phyloP scores from a whole-genome alignment of 2,797 vertebrate species.

The Sarcophilus harrisii region DNA sequence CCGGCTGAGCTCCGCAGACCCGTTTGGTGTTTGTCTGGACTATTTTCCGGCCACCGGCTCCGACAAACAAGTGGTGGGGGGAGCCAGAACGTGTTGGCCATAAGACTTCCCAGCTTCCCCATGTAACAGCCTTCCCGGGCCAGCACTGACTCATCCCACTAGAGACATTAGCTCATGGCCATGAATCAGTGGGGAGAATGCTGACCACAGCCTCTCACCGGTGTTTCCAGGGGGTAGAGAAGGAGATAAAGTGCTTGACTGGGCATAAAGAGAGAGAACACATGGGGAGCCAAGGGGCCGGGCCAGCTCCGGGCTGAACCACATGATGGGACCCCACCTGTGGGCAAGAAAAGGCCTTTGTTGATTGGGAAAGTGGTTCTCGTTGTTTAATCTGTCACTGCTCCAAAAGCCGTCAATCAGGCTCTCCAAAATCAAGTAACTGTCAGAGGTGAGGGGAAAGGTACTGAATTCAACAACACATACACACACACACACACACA shows the following conservation, averaged over 20 bases:
- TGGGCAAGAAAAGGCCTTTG: not conserved
- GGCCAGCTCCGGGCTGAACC: not conserved
- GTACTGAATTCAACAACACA: not conserved
- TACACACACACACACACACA: too few species aligned
- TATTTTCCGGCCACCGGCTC: not conserved
- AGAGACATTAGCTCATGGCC: conserved; percentile 85
- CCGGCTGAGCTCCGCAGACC: conserved; percentile 9
- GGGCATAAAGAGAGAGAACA: not conserved
- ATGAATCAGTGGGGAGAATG: conserved; percentile 83
- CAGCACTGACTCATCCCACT: conserved; percentile 73
- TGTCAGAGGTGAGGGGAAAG: not conserved
- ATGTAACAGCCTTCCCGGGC: conserved; percentile 68
- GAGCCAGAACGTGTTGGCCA: not conserved
- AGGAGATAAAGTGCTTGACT: not conserved
- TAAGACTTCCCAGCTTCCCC: conserved; percentile 11
- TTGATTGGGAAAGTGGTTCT: not conserved
- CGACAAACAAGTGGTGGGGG: not conserved
- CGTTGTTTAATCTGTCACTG: rapidly evolving
- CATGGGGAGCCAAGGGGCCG: conserved; percentile 9
- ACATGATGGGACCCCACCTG: conserved; percentile 17
- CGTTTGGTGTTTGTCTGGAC: not conserved
- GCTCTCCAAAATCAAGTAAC: not conserved
- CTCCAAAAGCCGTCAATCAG: not conserved
- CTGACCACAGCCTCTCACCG: conserved; percentile 72
- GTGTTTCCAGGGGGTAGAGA: conserved; percentile 71